These are phyloP conservation scores for Ardeotis arabs DNA, from an alignment of 2,113 vertebrate genomes.

Conservation along the genomic window DNA sequence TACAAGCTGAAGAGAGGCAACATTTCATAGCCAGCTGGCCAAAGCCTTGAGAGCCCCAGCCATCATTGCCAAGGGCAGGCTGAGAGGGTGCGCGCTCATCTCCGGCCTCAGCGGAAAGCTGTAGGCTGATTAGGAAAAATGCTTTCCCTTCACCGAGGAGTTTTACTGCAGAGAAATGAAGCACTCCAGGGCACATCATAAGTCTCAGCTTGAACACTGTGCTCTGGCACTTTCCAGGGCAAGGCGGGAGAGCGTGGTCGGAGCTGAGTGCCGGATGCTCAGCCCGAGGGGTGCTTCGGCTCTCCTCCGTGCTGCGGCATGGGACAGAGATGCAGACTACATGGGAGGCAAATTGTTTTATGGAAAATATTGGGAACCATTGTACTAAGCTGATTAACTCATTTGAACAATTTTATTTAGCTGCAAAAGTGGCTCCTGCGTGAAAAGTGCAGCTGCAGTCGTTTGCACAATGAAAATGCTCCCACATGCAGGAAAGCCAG, in stretches of 20 bases:
- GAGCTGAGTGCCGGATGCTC: neutral
- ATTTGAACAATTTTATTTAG: neutral
- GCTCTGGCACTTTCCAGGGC: neutral
- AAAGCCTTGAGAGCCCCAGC: neutral
- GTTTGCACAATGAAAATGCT: neutral
- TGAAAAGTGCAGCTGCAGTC: neutral
- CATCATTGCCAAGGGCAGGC: neutral
- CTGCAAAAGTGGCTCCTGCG: neutral
- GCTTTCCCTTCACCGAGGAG: neutral
- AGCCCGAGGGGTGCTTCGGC: neutral
- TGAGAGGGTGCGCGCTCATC: neutral
- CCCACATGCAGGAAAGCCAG: neutral
- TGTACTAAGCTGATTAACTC: constrained; percentile 1
- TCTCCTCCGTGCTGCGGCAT: neutral
- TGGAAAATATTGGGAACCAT: neutral
- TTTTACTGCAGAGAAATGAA: neutral
- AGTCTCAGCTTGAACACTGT: neutral
- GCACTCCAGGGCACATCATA: neutral
- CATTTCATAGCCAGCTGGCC: neutral
- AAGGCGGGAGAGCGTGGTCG: neutral
- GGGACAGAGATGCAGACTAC: neutral
- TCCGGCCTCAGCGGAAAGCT: neutral
- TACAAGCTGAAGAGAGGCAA: neutral
- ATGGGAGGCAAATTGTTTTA: constrained; percentile 31
- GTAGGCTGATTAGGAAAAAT: neutral